These are phyloP conservation scores for Erpornis zantholeuca DNA, from an alignment of 2,113 vertebrate genomes.

Conservation along the genomic window DNA sequence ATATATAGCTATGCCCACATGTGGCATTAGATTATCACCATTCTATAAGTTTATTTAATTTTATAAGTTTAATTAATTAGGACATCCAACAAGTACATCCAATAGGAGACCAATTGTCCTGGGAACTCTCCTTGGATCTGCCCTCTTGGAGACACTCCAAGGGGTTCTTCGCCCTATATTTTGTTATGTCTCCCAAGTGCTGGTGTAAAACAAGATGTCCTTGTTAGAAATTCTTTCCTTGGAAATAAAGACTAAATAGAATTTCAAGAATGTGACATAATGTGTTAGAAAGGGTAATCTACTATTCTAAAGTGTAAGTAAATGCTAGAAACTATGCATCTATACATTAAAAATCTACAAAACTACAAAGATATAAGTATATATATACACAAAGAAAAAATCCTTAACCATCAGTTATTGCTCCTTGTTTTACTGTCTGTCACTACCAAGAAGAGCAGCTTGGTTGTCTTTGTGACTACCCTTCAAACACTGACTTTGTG, in stretches of 20 bases:
- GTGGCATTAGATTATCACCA: neutral
- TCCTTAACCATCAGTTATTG: neutral
- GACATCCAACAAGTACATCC: neutral
- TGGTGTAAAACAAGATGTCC: neutral
- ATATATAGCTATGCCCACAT: accelerated
- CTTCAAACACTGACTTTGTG: neutral
- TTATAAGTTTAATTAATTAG: neutral
- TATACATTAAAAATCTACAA: neutral
- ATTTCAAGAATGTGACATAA: neutral
- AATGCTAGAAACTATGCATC: neutral
- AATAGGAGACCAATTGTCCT: neutral
- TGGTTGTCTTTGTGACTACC: neutral
- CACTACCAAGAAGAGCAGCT: neutral
- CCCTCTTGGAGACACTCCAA: neutral
- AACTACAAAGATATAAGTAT: neutral
- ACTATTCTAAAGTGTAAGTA: neutral
- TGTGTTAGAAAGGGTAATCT: neutral
- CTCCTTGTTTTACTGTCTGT: neutral
- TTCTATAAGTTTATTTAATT: neutral
- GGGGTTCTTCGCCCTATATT: neutral
- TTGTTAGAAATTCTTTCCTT: neutral
- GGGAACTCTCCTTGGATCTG: neutral
- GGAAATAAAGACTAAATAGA: neutral
- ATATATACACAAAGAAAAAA: neutral
- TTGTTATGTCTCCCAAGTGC: neutral